Conservation (phyloP, 2,888 invertebrate genomes). For the Adineta ricciae region DNA sequence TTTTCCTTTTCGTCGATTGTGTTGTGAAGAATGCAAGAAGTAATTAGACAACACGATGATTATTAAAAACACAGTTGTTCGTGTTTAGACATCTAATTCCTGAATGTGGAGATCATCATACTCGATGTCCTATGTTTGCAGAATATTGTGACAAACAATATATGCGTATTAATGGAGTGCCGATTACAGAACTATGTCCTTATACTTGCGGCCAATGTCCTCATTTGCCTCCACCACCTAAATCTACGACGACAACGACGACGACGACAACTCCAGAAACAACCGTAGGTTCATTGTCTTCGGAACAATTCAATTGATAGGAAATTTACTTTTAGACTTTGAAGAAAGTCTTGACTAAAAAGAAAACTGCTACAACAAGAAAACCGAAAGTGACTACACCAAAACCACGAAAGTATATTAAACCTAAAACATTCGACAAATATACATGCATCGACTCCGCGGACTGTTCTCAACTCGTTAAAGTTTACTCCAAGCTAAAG, state of each 20-base stretch:
- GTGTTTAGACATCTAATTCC: background rate
- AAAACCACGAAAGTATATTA: background rate
- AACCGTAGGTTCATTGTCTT: background rate
- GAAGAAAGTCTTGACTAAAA: background rate
- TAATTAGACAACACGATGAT: background rate
- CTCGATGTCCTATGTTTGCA: background rate
- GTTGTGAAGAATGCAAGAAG: slow-evolving; percentile 20
- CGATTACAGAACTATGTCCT: background rate
- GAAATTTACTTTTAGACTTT: background rate
- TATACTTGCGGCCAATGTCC: background rate
- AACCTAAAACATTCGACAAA: background rate
- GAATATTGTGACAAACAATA: background rate
- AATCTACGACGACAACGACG: background rate
- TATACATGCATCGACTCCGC: background rate
- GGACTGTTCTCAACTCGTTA: background rate
- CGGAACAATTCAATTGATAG: no score
- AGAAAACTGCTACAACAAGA: background rate
- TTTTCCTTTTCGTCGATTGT: background rate
- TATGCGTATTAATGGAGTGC: background rate
- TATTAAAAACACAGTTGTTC: background rate
- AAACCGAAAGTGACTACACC: background rate
- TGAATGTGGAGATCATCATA: background rate
- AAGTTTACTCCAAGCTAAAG: background rate
- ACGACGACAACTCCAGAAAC: background rate
- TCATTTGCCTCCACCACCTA: background rate